Conservation (phyloP, 1,140 invertebrate genomes). For the Hydropsyche tenuis region DNA sequence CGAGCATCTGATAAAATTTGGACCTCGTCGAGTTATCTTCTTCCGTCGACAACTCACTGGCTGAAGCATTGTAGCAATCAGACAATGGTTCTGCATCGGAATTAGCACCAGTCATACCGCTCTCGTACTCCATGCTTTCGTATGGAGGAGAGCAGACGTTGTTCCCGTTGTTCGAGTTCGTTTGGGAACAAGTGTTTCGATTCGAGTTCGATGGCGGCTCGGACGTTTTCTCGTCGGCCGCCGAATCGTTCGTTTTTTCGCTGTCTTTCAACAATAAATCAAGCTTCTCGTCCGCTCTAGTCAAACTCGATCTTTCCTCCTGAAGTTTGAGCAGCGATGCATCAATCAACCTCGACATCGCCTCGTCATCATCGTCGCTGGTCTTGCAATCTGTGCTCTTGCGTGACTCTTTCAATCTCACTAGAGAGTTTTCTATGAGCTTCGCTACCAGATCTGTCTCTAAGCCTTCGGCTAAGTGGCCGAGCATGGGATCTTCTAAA, state of each 20-base stretch:
- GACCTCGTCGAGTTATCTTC: slow-evolving; percentile 66
- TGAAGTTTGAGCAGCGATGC: slow-evolving; percentile 63
- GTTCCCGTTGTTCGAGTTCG: slow-evolving; percentile 41
- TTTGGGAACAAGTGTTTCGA: slow-evolving; percentile 37
- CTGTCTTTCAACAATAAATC: slow-evolving; percentile 44
- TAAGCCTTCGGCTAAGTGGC: slow-evolving; percentile 66
- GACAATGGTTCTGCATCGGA: slow-evolving; percentile 64
- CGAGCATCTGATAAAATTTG: slow-evolving; percentile 73
- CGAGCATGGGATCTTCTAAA: slow-evolving; percentile 67
- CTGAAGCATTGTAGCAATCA: slow-evolving; percentile 72
- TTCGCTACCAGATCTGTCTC: slow-evolving; percentile 66
- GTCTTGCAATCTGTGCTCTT: slow-evolving; percentile 59
- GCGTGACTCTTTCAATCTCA: slow-evolving; percentile 66
- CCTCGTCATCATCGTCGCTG: slow-evolving; percentile 65
- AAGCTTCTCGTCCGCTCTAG: slow-evolving; percentile 34
- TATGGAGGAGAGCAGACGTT: slow-evolving; percentile 64
- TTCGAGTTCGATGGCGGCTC: slow-evolving; percentile 29
- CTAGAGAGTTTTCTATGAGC: slow-evolving; percentile 69
- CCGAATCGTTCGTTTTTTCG: slow-evolving; percentile 33
- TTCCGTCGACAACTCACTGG: slow-evolving; percentile 67
- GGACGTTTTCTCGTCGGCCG: slow-evolving; percentile 40
- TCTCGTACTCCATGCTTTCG: slow-evolving; percentile 66
- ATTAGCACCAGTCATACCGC: slow-evolving; percentile 60
- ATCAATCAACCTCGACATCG: slow-evolving; percentile 66
- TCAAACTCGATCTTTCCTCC: slow-evolving; percentile 55